These are phyloP conservation scores for Leptestheria dahalacensis DNA, from an alignment of 1,140 invertebrate genomes.

Conservation along the genomic window DNA sequence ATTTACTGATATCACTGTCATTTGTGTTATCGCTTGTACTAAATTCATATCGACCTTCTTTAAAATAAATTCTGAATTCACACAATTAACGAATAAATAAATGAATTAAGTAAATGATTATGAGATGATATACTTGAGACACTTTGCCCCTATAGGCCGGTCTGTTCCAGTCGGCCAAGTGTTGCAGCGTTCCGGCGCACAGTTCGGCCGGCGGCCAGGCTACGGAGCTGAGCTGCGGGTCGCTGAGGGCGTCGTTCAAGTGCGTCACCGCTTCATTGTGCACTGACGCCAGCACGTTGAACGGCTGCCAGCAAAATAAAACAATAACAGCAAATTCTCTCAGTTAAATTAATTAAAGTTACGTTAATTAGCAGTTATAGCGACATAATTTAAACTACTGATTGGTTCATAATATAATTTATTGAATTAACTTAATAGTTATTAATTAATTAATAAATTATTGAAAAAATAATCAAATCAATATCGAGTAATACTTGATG, in stretches of 20 bases:
- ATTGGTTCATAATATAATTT: too few species aligned
- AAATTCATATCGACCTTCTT: too few species aligned
- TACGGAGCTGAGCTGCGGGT: background rate
- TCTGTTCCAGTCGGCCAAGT: background rate
- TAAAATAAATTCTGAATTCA: too few species aligned
- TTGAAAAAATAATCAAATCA: background rate
- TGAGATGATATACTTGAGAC: background rate
- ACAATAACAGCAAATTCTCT: too few species aligned
- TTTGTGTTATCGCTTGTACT: too few species aligned
- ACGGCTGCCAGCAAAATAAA: background rate
- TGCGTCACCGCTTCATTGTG: background rate
- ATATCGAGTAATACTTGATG: conserved; percentile 2
- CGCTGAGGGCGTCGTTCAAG: background rate
- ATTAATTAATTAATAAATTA: too few species aligned
- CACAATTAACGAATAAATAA: too few species aligned
- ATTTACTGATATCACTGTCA: too few species aligned
- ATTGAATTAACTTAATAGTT: too few species aligned
- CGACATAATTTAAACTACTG: too few species aligned
- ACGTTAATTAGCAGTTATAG: background rate
- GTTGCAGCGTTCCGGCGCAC: background rate
- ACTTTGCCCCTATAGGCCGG: background rate
- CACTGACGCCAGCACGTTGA: background rate
- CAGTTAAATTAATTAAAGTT: too few species aligned
- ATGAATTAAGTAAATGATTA: background rate
- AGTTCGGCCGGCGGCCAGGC: background rate